Evolutionary conservation across 2,797 vertebrate genomes (phyloP), one percentile per base, ranked within the genome.

Genomic region (Crotalus adamanteus): DNA sequence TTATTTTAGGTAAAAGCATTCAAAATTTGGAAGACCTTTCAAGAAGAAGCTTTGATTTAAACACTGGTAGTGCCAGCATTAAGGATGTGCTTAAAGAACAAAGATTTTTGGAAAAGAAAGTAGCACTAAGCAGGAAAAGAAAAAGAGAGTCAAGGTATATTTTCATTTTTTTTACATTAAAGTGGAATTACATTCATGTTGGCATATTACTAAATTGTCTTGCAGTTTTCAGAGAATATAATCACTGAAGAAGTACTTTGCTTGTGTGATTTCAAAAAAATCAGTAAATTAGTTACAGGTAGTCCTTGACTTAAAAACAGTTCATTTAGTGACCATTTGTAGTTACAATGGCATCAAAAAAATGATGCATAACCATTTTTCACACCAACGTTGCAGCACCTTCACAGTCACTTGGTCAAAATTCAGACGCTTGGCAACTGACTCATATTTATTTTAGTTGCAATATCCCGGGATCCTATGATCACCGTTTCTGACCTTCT

Each of bases 71-170:
- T 91, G 92, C 98, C 63, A 98, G 98, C 95, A 98, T 98, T 92
- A 99, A 99, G 96, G 99, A 99, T 95, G 99, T 98, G 37, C 98
- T 99, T 92, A 99, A 99, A 97, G 99, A 99, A 95, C 98, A 98
- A 95, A 99, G 99, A 94, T 98, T 99, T 96, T 98, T 99, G 96
- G 99, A 99, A 97, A 99, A 99, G 95, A 99, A 99, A 96, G 98
- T 99, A 96, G 99, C 99, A 28, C 97, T 99, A 94, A 99, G 98
- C 97, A 98, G 98, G 96, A 99, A 98, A 97, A 98, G 98, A 95
- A 99, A 98, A 94, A 98, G 98, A 93, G 98, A 99, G 95, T 98
- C 98, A 14, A 98, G 98, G 99, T 99, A 97, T 87, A 93, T 91
- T 86, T 69, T 56, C 13, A 6, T 59, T 73, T 89, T 55, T 18